Evolutionary conservation across 2,888 invertebrate species (phyloP).

Genomic region (Petrolisthes manimaculis): DNA sequence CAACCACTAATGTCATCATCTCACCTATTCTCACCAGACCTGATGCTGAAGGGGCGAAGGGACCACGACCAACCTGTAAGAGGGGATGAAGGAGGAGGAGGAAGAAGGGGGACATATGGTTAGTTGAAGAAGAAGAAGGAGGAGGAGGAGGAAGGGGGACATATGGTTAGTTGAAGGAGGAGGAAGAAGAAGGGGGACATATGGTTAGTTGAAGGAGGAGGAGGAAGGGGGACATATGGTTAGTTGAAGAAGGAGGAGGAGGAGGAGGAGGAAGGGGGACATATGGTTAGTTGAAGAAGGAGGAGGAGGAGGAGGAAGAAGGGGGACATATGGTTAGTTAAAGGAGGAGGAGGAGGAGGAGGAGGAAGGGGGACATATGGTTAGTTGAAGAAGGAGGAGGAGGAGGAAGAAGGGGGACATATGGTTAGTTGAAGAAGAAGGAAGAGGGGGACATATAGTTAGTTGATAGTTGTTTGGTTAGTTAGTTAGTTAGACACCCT

Average conservation of each 20-base stretch:
- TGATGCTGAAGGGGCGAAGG: constrained; percentile 81
- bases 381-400: neutral
- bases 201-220: no score
- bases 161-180: neutral
- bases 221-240: no score
- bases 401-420: neutral
- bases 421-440: no score
- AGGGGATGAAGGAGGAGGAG: neutral
- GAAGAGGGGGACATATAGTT: neutral
- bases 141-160: neutral
- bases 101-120: neutral
- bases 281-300: no score
- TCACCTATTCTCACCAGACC: constrained; percentile 86
- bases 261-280: no score
- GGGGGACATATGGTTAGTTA: no score
- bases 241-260: no score
- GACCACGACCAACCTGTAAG: constrained; percentile 77
- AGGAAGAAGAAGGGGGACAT: no score
- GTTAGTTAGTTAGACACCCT: no score
- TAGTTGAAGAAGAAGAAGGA: neutral
- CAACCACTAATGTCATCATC: constrained; percentile 83
- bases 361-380: neutral
- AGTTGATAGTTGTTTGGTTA: no score
- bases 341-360: neutral
- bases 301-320: no score